These are phyloP conservation scores for Leptinotarsa defecta DNA, from an alignment of 1,140 invertebrate species.

Conservation along the genomic window DNA sequence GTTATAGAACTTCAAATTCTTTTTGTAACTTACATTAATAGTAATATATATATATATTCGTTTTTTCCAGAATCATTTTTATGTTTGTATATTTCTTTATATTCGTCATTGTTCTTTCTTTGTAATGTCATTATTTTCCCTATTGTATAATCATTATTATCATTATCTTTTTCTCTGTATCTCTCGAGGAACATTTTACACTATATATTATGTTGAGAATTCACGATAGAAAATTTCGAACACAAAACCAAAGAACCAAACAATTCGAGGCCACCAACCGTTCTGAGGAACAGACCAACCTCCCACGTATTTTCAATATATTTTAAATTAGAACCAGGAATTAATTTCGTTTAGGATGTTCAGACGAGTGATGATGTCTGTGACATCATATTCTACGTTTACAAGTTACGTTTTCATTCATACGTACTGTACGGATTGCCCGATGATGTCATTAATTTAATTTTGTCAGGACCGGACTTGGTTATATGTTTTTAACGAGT, in stretches of 20 bases:
- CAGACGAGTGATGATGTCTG: background rate
- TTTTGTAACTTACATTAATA: too few relatives aligned
- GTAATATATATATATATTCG: too few relatives aligned
- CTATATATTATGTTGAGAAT: background rate
- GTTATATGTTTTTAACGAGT: too few relatives aligned
- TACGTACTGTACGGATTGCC: constrained; percentile 9
- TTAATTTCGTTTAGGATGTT: background rate
- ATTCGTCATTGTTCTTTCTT: too few relatives aligned
- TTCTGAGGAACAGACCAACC: background rate
- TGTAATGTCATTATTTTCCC: too few relatives aligned
- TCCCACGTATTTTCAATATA: background rate
- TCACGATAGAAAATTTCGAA: background rate
- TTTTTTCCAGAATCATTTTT: too few relatives aligned
- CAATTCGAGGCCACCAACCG: background rate
- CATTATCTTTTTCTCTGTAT: background rate
- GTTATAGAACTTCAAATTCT: too few relatives aligned
- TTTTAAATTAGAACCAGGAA: constrained; percentile 4
- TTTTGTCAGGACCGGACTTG: background rate
- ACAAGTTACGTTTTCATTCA: constrained; percentile 21
- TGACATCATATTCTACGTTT: constrained; percentile 20
- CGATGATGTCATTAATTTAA: constrained; percentile 16
- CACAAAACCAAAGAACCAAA: background rate
- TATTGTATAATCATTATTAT: too few relatives aligned
- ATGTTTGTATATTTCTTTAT: too few relatives aligned
- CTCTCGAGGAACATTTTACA: background rate